Evolutionary conservation across 1,140 invertebrate genomes (phyloP), one percentile per base, ranked within the genome.

Genomic region (Papilio machaon): DNA sequence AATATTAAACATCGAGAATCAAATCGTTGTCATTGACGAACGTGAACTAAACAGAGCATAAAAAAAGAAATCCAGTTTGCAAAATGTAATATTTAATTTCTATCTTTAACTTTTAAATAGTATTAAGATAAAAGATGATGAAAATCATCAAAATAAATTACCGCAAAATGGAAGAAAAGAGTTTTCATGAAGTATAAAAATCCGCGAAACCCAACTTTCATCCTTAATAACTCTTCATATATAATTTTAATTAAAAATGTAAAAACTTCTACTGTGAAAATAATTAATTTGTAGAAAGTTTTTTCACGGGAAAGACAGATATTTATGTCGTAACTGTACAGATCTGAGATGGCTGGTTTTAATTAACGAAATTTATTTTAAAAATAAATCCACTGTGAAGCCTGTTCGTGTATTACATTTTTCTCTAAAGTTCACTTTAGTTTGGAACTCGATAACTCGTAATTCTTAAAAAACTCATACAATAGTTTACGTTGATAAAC

Each of bases 211-310:
- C 54, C n/a, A 58, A 58, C 54, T 58, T 58, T 58, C 54, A 58
- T 19, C 54, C 54, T 9, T 19, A 58, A 58, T 58, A 64, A 64
- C 60, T 64, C 60, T 64, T 64, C 60, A 64, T 64, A 64, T 19
- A 64, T 64, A 64, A 64, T 30, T 64, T 64, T 35, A 64, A 30
- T 64, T 64, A 64, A 64, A 64, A 64, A 64, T 64, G 54, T 64
- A 30, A 64, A 64, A 64, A 23, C 60, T 64, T 64, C 9, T 30
- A 64, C 60, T 7, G 10, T 64, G 17, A 64, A 64, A 30, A 64
- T 64, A 64, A 64, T 64, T 23, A 64, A 64, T 64, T 64, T 19
- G 60, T 64, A 30, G 60, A 64, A 64, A 64, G 60, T 64, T 64
- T 64, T 64, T 64, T 30, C 60, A 15, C 60, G 9, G 23, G 60